Evolutionary conservation across 2,888 invertebrate genomes (phyloP).

Genomic region (Podabrus alpinus): DNA sequence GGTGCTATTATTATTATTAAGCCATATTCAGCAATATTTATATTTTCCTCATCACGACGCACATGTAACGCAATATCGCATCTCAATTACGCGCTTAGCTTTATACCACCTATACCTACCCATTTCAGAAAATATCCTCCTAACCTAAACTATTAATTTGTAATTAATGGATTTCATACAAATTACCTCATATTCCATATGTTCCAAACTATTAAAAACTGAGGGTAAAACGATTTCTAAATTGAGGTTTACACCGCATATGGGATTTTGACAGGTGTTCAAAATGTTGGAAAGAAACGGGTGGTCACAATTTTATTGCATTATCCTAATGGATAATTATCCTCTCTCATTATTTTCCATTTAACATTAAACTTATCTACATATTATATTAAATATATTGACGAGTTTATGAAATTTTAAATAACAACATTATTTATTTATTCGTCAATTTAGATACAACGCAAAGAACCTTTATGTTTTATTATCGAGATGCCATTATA

Average conservation of each 20-base stretch:
- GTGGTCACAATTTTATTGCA: slow-evolving; percentile 13
- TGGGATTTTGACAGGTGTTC: slow-evolving; percentile 21
- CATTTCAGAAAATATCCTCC: not conserved
- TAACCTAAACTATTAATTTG: not conserved
- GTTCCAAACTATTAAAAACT: slow-evolving; percentile 17
- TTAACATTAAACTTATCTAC: not conserved
- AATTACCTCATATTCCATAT: not conserved
- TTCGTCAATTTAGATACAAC: not conserved
- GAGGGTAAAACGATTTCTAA: slow-evolving; percentile 11
- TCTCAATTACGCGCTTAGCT: not conserved
- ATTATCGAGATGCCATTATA: not conserved
- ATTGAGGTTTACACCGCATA: slow-evolving; percentile 16
- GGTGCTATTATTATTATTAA: not conserved
- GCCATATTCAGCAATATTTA: not conserved
- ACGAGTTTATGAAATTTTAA: too few species aligned
- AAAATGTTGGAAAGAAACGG: slow-evolving; percentile 17
- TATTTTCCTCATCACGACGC: not conserved
- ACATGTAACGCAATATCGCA: not conserved
- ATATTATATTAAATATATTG: too few species aligned
- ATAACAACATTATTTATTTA: not conserved
- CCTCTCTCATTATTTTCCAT: slow-evolving; percentile 9
- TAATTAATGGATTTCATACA: not conserved
- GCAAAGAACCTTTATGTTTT: too few species aligned
- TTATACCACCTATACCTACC: too few species aligned
- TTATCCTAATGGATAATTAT: slow-evolving; percentile 23